Percentiles rank a stretch among this genome's conserved stretches.
Evolutionary conservation across 2,797 vertebrate species (phyloP).

Genomic region (Gobionotothen gibberifrons): DNA sequence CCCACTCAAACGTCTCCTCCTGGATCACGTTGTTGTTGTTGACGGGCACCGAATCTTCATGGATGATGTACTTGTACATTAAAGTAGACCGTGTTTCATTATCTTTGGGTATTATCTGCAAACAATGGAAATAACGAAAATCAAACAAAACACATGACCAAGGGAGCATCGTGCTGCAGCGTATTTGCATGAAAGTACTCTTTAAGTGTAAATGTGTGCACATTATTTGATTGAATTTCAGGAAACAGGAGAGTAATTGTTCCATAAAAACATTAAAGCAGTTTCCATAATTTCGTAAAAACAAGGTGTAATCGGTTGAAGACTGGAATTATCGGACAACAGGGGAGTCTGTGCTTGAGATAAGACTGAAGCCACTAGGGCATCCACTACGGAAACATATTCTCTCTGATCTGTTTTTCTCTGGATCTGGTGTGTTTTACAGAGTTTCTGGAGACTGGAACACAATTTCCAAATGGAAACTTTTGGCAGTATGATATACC

Average conservation of each 20-base stretch:
- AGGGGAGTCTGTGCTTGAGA: not conserved
- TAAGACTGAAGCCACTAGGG: not conserved
- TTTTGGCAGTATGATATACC: not conserved
- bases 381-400: not conserved
- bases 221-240: not conserved
- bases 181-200: constrained; percentile 51
- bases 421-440: not conserved
- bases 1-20: constrained; percentile 96
- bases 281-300: not conserved
- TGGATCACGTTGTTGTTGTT: constrained; percentile 97
- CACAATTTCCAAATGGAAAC: not conserved
- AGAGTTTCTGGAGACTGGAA: not conserved
- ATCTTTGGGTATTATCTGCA: constrained; percentile 93
- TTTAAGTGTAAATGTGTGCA: constrained; percentile 8
- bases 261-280: too few relatives aligned
- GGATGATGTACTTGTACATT: constrained; percentile 96
- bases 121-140: not conserved
- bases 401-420: not conserved
- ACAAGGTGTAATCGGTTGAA: not conserved
- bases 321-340: not conserved
- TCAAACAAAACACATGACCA: not conserved
- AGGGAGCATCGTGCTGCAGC: not conserved
- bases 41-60: constrained; percentile 94
- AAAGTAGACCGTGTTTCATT: constrained; percentile 93
- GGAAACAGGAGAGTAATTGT: not conserved